phyloP scores from a whole-genome alignment of 2,113 vertebrate genomes.

The Lycaon pictus region DNA sequence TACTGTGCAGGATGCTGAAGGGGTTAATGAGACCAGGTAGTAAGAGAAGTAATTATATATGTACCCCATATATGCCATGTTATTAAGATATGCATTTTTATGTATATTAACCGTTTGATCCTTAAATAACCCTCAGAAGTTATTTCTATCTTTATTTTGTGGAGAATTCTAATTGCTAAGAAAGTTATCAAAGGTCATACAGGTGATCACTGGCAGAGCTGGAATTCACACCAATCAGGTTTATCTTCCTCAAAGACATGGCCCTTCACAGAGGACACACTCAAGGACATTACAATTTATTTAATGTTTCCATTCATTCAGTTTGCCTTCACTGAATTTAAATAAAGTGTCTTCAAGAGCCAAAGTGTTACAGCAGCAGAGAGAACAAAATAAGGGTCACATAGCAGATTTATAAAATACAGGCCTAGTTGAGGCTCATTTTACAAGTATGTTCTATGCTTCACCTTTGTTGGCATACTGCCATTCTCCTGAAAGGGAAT shows the following conservation, averaged over 20 bases:
- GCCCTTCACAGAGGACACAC: slow-evolving; percentile 46
- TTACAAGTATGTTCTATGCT: background rate
- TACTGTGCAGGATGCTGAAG: background rate
- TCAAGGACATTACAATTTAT: slow-evolving; percentile 40
- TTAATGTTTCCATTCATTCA: slow-evolving; percentile 57
- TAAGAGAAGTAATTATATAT: background rate
- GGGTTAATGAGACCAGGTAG: background rate
- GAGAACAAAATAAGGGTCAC: slow-evolving; percentile 43
- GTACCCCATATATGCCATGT: background rate
- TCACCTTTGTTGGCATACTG: slow-evolving; percentile 54
- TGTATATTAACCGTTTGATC: background rate
- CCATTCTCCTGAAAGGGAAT: slow-evolving; percentile 45
- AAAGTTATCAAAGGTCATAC: background rate
- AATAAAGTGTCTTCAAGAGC: slow-evolving; percentile 54
- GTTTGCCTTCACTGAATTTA: slow-evolving; percentile 48
- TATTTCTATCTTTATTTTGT: slow-evolving; percentile 48
- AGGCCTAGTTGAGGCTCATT: background rate
- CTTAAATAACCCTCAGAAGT: background rate
- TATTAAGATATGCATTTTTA: background rate
- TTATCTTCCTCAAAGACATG: background rate
- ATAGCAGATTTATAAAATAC: slow-evolving; percentile 48
- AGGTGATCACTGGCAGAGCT: background rate
- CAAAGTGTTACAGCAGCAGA: slow-evolving; percentile 35
- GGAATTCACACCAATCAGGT: slow-evolving; percentile 35
- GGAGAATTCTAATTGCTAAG: background rate